Evolutionary conservation across 2,888 invertebrate species (phyloP).

Genomic region (Tachina grossa): DNA sequence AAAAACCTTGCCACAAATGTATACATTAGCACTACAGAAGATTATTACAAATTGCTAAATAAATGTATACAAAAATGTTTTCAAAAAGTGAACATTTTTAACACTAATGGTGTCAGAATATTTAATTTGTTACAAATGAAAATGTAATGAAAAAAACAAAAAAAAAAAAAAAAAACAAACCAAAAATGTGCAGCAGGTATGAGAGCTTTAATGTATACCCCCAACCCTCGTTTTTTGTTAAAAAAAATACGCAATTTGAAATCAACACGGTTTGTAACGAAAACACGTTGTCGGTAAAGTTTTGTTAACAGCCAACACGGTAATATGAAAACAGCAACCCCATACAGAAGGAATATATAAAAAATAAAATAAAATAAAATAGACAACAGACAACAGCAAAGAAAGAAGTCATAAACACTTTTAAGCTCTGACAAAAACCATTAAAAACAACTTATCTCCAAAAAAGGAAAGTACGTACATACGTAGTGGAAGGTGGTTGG

Average conservation of each 20-base stretch:
- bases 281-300: constrained; percentile 47
- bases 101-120: constrained; percentile 82
- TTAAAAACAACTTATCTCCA: constrained; percentile 66
- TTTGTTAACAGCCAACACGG: constrained; percentile 39
- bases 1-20: neutral
- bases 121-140: constrained; percentile 77
- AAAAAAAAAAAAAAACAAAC: constrained; percentile 47
- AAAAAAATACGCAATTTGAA: constrained; percentile 39
- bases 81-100: constrained; percentile 78
- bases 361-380: too few relatives aligned
- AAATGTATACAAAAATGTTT: constrained; percentile 71
- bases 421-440: constrained; percentile 71
- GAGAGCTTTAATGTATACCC: constrained; percentile 39
- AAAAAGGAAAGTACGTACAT: neutral
- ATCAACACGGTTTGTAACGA: constrained; percentile 47
- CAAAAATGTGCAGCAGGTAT: constrained; percentile 43
- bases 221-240: neutral
- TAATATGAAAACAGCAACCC: constrained; percentile 33
- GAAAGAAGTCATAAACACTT: constrained; percentile 64
- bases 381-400: too few relatives aligned
- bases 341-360: constrained; percentile 24
- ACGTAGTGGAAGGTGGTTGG: constrained; percentile 6
- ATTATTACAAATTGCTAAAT: constrained; percentile 56
- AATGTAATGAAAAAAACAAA: constrained; percentile 52
- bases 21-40: constrained; percentile 1